Evolutionary conservation across 23 tunicate genomes (phyloP).

Genomic region (Ascidia mentula): DNA sequence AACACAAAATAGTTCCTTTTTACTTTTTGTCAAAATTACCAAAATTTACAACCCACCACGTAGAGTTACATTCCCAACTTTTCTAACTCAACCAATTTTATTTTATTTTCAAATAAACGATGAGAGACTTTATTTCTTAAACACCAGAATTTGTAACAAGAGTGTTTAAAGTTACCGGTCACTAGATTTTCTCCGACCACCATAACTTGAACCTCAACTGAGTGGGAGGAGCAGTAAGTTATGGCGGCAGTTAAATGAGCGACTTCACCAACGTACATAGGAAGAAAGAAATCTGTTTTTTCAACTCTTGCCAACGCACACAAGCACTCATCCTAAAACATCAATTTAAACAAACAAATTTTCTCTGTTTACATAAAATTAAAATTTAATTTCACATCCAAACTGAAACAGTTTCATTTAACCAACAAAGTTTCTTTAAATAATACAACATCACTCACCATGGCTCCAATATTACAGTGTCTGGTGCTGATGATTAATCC

Average conservation of each 20-base stretch:
- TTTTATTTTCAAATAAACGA: too few relatives aligned
- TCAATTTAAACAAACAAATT: too few relatives aligned
- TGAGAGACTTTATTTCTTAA: too few relatives aligned
- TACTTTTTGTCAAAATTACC: too few relatives aligned
- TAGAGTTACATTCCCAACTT: too few relatives aligned
- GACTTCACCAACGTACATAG: slow-evolving; percentile 91
- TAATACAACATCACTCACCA: too few relatives aligned
- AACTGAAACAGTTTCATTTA: neutral
- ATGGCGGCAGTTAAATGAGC: slow-evolving; percentile 68
- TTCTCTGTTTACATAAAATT: too few relatives aligned
- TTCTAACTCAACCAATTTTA: too few relatives aligned
- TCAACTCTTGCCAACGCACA: slow-evolving; percentile 84
- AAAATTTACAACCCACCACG: too few relatives aligned
- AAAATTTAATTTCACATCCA: too few relatives aligned
- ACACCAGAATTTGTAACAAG: too few relatives aligned
- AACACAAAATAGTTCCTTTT: too few relatives aligned
- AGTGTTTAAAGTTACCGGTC: slow-evolving; percentile 53
- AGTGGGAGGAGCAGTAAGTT: slow-evolving; percentile 59
- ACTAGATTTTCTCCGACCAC: slow-evolving; percentile 72
- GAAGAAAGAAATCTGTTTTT: slow-evolving; percentile 74
- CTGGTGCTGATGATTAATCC: slow-evolving; percentile 83
- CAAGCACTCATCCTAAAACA: slow-evolving; percentile 10
- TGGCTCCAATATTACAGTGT: slow-evolving; percentile 50
- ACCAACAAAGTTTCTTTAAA: neutral
- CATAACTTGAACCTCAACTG: slow-evolving; percentile 69